These are phyloP conservation scores for Sandelia bainsii DNA, from an alignment of 2,797 vertebrate species.

Conservation along the genomic window DNA sequence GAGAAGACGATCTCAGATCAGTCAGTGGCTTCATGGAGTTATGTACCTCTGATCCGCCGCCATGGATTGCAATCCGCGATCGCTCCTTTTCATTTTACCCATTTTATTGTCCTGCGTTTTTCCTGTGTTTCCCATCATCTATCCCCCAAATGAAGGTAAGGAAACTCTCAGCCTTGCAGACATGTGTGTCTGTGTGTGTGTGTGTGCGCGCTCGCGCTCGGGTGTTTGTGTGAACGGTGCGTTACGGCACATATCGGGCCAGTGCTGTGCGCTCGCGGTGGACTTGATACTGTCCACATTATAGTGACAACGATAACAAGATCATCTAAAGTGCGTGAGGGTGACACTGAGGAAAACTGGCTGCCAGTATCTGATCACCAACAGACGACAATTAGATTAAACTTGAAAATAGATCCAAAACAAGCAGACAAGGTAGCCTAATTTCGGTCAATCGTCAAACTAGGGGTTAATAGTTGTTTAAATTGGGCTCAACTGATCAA, in stretches of 20 bases:
- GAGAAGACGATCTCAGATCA: slow-evolving; percentile 85
- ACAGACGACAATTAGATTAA: slow-evolving; percentile 8
- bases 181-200: slow-evolving; percentile 32
- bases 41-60: slow-evolving; percentile 92
- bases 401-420: slow-evolving; percentile 41
- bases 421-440: slow-evolving; percentile 16
- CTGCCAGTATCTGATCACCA: neutral
- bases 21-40: slow-evolving; percentile 94
- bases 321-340: slow-evolving; percentile 22
- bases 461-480: slow-evolving; percentile 38
- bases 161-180: slow-evolving; percentile 33
- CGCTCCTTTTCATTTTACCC: slow-evolving; percentile 80
- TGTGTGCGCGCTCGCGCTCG: slow-evolving; percentile 1
- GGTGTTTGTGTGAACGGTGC: slow-evolving; percentile 32
- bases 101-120: slow-evolving; percentile 78
- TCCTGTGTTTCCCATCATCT: slow-evolving; percentile 80
- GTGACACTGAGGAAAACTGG: slow-evolving; percentile 3
- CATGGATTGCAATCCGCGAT: slow-evolving; percentile 92
- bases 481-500: slow-evolving; percentile 11
- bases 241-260: slow-evolving; percentile 23
- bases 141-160: slow-evolving; percentile 95
- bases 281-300: slow-evolving; percentile 47
- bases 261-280: slow-evolving; percentile 34
- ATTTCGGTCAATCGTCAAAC: slow-evolving; percentile 19
- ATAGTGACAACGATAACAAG: slow-evolving; percentile 20